These are phyloP conservation scores for Orthonychiurus folsomi DNA, from an alignment of 2,888 invertebrate species.

Conservation along the genomic window DNA sequence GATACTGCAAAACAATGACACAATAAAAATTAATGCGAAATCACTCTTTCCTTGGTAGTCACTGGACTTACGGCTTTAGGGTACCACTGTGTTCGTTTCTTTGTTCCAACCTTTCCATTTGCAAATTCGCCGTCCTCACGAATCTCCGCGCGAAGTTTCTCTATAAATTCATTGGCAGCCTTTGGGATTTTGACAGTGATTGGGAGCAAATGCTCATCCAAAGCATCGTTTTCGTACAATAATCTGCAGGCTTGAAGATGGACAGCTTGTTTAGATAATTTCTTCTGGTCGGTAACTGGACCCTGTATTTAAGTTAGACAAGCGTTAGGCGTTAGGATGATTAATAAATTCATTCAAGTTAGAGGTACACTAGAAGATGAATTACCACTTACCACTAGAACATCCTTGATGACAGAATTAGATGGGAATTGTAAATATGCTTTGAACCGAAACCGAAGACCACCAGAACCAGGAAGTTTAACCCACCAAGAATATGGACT, in stretches of 20 bases:
- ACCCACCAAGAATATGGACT: constrained; percentile 14
- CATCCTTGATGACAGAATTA: constrained; percentile 21
- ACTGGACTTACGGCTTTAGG: too few relatives aligned
- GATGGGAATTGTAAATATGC: constrained; percentile 24
- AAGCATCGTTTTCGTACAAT: constrained; percentile 31
- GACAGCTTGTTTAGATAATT: constrained; percentile 38
- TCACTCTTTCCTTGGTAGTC: too few relatives aligned
- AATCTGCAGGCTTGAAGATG: constrained; percentile 33
- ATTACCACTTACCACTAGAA: constrained; percentile 30
- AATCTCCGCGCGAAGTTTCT: background rate
- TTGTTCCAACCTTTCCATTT: constrained; percentile 17
- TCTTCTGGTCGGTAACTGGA: constrained; percentile 26
- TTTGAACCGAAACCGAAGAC: background rate
- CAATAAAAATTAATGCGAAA: too few relatives aligned
- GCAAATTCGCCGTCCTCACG: background rate
- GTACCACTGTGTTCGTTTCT: constrained; percentile 21
- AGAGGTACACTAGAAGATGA: background rate
- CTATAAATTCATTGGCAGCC: background rate
- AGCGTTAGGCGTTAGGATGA: too few relatives aligned
- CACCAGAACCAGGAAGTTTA: background rate
- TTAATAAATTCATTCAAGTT: constrained; percentile 6
- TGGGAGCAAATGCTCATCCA: constrained; percentile 28
- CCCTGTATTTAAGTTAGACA: too few relatives aligned
- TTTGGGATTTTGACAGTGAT: constrained; percentile 12
- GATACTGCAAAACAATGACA: too few relatives aligned